Evolutionary conservation across 2,113 vertebrate genomes (phyloP), one percentile per base, ranked within the genome.

Genomic region (Gavialis gangeticus): DNA sequence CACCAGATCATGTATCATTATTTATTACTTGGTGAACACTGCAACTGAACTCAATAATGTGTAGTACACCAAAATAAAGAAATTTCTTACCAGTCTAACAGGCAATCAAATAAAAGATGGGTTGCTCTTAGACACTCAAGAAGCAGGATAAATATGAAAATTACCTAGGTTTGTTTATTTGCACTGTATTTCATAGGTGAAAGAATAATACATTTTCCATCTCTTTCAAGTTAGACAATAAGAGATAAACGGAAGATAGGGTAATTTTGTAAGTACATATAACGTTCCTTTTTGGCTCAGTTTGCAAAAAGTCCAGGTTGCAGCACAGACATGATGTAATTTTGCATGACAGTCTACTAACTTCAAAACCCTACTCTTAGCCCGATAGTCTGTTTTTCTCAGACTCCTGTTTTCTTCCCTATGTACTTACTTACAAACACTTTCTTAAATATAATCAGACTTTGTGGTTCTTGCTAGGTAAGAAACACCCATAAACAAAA

Each of bases 371-470:
- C 66, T 79, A 4, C 0, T 0, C 87, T 85, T 87, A 79, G 71
- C 16, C 6, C 7, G 3, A 1, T 5, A 57, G 27, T 37, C 82
- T 5, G 4, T 89, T 27, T 82, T 94, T 88, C 30, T 59, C 28
- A 73, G 91, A 82, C 25, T 34, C 69, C 15, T 64, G 6, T 7
- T 89, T 69, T 92, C 22, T 92, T 96, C 90, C 71, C 91, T 12
- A 62, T 73, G 12, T 4, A 75, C 21, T 88, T 92, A 88, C 60
- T 92, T 88, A 9, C 6, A 5, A 10, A 10, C 34, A 3, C 57
- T 58, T 34, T 58, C 21, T 87, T 22, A 58, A 79, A 37, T 88
- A 76, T 17, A 91, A 12, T 85, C 1, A 18, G 19, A 17, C n/a
- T 19, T 19, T 12, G 37, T 69, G 67, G 22, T 22, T 30, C n/a